phyloP scores from a whole-genome alignment of 2,797 vertebrate genomes.

The Hyperoplus immaculatus region DNA sequence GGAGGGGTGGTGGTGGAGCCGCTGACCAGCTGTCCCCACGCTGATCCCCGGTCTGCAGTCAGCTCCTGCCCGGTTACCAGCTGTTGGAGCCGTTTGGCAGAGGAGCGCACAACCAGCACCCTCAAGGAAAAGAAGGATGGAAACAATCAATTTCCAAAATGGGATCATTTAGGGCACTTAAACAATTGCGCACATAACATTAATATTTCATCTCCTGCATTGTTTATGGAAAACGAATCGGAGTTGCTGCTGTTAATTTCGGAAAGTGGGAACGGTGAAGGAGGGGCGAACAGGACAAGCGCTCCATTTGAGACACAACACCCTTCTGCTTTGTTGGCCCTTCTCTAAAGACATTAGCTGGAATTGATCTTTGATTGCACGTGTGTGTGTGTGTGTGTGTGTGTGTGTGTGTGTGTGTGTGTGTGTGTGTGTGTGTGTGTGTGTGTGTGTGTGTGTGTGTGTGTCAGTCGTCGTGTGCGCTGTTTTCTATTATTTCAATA shows the following conservation, averaged over 20 bases:
- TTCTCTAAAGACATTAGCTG: conserved; percentile 57
- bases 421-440: neutral
- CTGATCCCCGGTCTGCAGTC: conserved; percentile 84
- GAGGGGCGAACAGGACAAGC: neutral
- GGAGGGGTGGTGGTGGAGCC: conserved; percentile 70
- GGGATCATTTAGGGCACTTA: conserved; percentile 93
- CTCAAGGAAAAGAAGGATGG: conserved; percentile 82
- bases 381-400: conserved; percentile 16
- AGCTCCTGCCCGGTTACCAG: conserved; percentile 91
- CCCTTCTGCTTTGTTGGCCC: conserved; percentile 60
- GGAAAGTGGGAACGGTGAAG: conserved; percentile 52
- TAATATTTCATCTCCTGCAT: conserved; percentile 89
- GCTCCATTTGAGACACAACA: conserved; percentile 52
- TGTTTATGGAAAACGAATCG: conserved; percentile 83
- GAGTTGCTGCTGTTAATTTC: conserved; percentile 75
- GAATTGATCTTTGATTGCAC: conserved; percentile 62
- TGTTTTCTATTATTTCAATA: conserved; percentile 12
- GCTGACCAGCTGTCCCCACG: conserved; percentile 93
- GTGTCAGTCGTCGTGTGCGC: no score
- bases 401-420: neutral
- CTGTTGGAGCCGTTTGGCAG: conserved; percentile 90
- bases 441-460: neutral
- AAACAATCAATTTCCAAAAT: conserved; percentile 91
- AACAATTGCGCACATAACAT: conserved; percentile 89
- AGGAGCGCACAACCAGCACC: conserved; percentile 86